phyloP scores from a whole-genome alignment of 2,888 invertebrate species.

The Prenolepis imparis region DNA sequence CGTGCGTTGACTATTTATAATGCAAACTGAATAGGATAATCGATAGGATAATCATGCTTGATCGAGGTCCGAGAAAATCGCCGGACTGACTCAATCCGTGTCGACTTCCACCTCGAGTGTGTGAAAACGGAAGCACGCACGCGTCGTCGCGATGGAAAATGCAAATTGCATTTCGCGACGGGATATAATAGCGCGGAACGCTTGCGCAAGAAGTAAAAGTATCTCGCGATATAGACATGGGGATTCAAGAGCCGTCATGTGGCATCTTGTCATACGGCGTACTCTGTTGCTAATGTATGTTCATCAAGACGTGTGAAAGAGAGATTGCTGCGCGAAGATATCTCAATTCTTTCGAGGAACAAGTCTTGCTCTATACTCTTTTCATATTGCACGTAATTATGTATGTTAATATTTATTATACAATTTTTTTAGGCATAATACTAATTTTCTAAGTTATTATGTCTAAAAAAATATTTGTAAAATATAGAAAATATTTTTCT shows the following conservation, averaged over 20 bases:
- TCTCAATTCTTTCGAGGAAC: conserved; percentile 29
- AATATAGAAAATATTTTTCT: not conserved
- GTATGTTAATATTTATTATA: conserved; percentile 1
- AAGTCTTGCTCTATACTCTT: conserved; percentile 2
- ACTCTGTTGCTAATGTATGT: conserved; percentile 3
- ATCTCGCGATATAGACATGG: conserved; percentile 12
- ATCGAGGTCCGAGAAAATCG: conserved; percentile 58
- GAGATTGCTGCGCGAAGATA: conserved; percentile 37
- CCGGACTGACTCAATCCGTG: conserved; percentile 43
- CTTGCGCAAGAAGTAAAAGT: conserved; percentile 54
- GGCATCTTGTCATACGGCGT: conserved; percentile 25
- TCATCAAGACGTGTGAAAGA: conserved; percentile 38
- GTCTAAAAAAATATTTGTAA: too few relatives aligned
- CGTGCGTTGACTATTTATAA: conserved; percentile 63
- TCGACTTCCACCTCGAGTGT: conserved; percentile 39
- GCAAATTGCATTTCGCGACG: conserved; percentile 42
- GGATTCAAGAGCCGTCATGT: not conserved
- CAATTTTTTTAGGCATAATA: not conserved
- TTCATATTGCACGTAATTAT: not conserved
- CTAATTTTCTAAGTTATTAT: not conserved
- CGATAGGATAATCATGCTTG: conserved; percentile 61
- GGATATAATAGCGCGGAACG: conserved; percentile 36
- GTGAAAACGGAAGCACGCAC: conserved; percentile 36
- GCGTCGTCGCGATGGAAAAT: conserved; percentile 22
- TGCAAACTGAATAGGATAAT: conserved; percentile 20